Percentiles rank a stretch among this genome's conserved stretches.
phyloP scores from a whole-genome alignment of 2,797 vertebrate genomes.

The Helicolenus hilgendorfi region DNA sequence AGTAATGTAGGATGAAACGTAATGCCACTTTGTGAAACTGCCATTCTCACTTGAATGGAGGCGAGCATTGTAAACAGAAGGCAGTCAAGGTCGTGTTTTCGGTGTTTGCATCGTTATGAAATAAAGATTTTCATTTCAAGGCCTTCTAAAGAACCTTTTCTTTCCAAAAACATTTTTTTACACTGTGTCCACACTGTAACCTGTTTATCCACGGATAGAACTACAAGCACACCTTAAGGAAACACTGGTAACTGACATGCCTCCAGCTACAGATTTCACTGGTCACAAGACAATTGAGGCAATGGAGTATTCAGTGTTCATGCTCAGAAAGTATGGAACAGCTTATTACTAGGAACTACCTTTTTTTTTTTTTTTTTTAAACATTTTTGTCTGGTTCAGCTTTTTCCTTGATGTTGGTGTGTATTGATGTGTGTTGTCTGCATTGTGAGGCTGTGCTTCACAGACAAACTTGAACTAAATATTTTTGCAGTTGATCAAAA shows the following conservation, averaged over 20 bases:
- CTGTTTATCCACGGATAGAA: background rate
- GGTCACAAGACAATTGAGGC: background rate
- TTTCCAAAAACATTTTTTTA: background rate
- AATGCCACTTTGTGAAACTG: constrained; percentile 23
- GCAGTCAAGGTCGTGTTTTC: background rate
- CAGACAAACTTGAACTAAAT: background rate
- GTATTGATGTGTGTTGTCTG: background rate
- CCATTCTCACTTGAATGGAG: constrained; percentile 3
- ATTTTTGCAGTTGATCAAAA: background rate
- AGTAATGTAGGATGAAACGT: constrained; percentile 19
- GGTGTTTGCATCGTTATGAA: background rate
- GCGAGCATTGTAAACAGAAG: background rate
- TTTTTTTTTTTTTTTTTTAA: background rate
- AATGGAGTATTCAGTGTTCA: background rate
- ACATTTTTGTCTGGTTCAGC: background rate
- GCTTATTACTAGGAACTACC: background rate
- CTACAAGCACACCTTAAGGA: background rate
- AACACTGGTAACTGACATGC: background rate
- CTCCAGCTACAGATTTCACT: background rate
- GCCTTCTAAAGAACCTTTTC: background rate
- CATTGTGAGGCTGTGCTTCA: background rate
- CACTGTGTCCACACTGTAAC: background rate
- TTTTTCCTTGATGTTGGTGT: background rate
- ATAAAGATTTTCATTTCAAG: background rate
- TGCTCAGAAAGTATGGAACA: background rate